These are phyloP conservation scores for Notiomystis cincta DNA, from an alignment of 2,113 vertebrate genomes.

Conservation along the genomic window DNA sequence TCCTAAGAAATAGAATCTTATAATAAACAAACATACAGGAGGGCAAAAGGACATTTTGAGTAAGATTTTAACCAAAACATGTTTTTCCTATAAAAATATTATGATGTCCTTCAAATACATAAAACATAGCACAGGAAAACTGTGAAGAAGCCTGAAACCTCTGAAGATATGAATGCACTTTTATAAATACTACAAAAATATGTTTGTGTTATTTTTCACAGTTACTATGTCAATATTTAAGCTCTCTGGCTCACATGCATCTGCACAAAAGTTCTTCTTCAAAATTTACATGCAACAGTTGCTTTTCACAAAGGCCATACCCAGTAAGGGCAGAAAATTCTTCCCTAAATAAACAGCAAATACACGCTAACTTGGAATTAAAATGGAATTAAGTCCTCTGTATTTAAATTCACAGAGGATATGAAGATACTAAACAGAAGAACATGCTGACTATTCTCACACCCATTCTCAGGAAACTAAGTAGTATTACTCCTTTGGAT, in stretches of 20 bases:
- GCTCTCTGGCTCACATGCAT: neutral
- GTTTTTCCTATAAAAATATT: constrained; percentile 67
- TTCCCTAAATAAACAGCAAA: neutral
- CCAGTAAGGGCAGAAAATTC: neutral
- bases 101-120: constrained; percentile 59
- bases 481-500: neutral
- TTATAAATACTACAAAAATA: constrained; percentile 23
- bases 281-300: neutral
- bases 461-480: neutral
- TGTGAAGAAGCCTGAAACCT: constrained; percentile 6
- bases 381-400: neutral
- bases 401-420: neutral
- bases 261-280: neutral
- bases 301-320: neutral
- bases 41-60: constrained; percentile 58
- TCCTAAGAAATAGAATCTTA: constrained; percentile 60
- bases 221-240: constrained; percentile 19
- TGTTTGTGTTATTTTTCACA: constrained; percentile 26
- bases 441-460: neutral
- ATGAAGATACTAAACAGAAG: neutral
- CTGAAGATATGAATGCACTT: constrained; percentile 2
- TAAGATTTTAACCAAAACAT: constrained; percentile 62
- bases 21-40: constrained; percentile 60
- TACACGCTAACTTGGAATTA: neutral
- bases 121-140: constrained; percentile 48